Evolutionary conservation across 2,113 vertebrate genomes (phyloP), one percentile per base, ranked within the genome.

Genomic region (Pelvicachromis taeniatus): DNA sequence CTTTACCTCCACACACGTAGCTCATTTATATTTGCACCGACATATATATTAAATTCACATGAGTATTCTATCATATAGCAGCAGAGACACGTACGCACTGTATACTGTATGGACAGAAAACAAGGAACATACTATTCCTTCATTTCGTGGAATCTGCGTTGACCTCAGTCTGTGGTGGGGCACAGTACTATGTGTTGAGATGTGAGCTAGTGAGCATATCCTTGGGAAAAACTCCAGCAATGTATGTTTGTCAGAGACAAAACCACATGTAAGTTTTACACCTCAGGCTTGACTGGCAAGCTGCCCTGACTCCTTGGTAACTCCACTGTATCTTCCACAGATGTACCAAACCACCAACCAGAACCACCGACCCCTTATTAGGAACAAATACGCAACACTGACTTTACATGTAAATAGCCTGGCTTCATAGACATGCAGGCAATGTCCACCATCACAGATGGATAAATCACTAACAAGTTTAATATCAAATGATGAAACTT

Each of bases 311-410:
- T 92, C 89, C 92, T 92, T 94, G 94, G 91, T 94, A 93, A 95
- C 94, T 92, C 92, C 92, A 94, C 92, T 94, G 93, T 95, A 96
- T 96, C 95, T 96, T 96, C 95, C 95, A 96, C 95, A 96, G 95
- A 96, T 96, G 94, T 95, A 95, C 93, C 93, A 93, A 94, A 94
- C 94, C 94, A 93, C 94, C 93, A 21, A 91, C 92, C 93, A 90
- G 90, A 94, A 95, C 91, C 92, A 89, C 85, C 91, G 13, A 91
- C 90, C 93, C 88, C 81, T 77, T 10, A 85, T 87, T 26, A 89
- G 89, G 82, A 94, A 94, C 91, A 90, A 81, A 88, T 61, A 94
- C 89, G 89, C 89, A 87, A 94, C 91, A 93, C 84, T 77, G 45
- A 91, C 84, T 86, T 91, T 86, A 93, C 89, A 94, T 77, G 83